A percentile compares a stretch with the other conserved stretches of the same genome.
phyloP scores from a whole-genome alignment of 2,113 vertebrate species.

The Caranx melampygus region DNA sequence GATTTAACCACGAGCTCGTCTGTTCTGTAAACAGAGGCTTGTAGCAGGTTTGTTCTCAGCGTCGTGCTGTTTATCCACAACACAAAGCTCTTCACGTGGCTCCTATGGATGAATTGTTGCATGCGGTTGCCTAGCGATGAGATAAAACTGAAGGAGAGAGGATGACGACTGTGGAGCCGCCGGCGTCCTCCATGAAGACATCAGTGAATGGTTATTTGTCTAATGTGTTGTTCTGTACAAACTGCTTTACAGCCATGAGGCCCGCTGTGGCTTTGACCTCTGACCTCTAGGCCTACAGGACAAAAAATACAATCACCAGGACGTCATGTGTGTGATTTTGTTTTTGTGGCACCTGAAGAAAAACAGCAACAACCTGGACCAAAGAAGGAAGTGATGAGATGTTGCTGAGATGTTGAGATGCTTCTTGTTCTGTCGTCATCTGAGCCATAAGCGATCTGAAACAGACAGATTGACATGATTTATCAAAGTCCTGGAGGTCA shows the following conservation, averaged over 20 bases:
- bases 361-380: no score
- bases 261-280: slow-evolving; percentile 4
- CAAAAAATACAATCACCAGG: no score
- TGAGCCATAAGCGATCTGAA: no score
- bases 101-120: slow-evolving; percentile 23
- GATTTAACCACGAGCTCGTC: slow-evolving; percentile 12
- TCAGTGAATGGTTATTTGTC: slow-evolving; percentile 54
- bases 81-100: slow-evolving; percentile 3
- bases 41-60: slow-evolving; percentile 19
- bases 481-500: no score
- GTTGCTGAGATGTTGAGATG: no score
- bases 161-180: slow-evolving; percentile 22
- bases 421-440: no score
- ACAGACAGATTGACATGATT: no score
- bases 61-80: slow-evolving; percentile 32
- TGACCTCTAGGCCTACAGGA: no score
- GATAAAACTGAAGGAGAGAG: slow-evolving; percentile 36
- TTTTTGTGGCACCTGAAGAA: background rate
- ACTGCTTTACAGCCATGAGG: slow-evolving; percentile 27
- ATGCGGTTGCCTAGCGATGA: slow-evolving; percentile 54
- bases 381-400: no score
- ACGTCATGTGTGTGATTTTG: background rate
- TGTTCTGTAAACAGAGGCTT: background rate
- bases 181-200: slow-evolving; percentile 24
- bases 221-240: slow-evolving; percentile 48